Evolutionary conservation across 30 jellyfish, hydroid and myxozoan genomes (phyloP), one percentile per base, ranked within the genome.

Genomic region (Hydra vulgaris): DNA sequence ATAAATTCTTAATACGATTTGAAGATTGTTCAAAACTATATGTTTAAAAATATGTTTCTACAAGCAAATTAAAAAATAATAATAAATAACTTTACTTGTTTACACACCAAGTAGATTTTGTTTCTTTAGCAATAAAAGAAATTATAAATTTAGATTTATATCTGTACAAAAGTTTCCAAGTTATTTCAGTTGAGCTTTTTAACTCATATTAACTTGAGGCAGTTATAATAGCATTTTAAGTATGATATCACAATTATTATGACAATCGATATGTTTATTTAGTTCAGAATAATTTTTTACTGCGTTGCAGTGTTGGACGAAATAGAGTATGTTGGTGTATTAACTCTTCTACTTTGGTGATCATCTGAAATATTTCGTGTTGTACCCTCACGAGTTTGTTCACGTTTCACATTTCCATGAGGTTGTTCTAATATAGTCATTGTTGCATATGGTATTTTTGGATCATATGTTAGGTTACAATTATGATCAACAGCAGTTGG

Each of bases 401-500:
- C 56, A 24, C 56, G 83, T 71, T 25, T 75, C 16, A 25, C 83
- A 22, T 25, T 70, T 26, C 83, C 21, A 25, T 75, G 53, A 15
- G 83, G 26, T 75, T 75, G 83, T 26, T 70, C 83, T 15, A 75
- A n/a, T 66, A 78, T 15, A 20, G 85, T 77, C 85, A 78, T 78
- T 0, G 85, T 21, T 68, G 87, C 87, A 21, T 80, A 66, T 26
- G 70, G 84, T 20, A 66, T 80, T 67, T 80, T 70, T 16, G 87
- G 87, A 55, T 80, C 82, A 21, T 22, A 67, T 23, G 83, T 80
- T 24, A 70, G 21, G 27, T 80, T 80, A 70, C 87, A 61, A 26
- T 80, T 80, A 21, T 80, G 87, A 80, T 80, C 87, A 70, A 80
- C 83, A 18, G 84, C 27, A 18, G 79, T 53, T 15, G 87, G 83